These are phyloP conservation scores for Phenganax stokvisi DNA, from an alignment of 92 coral and sea anemone genomes.

Conservation along the genomic window DNA sequence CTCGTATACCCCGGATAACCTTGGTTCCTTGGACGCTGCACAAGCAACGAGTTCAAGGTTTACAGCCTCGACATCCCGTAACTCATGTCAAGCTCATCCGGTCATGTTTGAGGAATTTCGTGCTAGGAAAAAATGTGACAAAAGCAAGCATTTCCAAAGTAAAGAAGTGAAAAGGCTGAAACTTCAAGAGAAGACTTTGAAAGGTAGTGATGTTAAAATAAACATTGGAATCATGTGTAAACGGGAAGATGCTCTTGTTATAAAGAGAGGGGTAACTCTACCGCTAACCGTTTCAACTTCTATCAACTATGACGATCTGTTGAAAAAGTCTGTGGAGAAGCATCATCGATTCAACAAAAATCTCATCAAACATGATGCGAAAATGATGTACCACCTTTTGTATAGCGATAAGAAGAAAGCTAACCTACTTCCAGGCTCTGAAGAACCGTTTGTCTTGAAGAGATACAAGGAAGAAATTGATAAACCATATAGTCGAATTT, in stretches of 20 bases:
- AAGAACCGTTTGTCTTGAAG: conserved; percentile 55
- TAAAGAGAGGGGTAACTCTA: conserved; percentile 53
- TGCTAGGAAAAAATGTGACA: neutral
- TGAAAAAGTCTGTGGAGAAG: conserved; percentile 61
- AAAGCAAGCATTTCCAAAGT: conserved; percentile 1
- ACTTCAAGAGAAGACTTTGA: neutral
- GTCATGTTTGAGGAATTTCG: neutral
- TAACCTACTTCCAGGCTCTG: conserved; percentile 50
- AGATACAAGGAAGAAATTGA: conserved; percentile 58
- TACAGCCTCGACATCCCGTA: neutral
- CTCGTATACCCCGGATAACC: neutral
- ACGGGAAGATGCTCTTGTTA: conserved; percentile 48
- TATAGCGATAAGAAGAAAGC: conserved; percentile 54
- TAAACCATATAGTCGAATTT: conserved; percentile 52
- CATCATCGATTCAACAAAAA: conserved; percentile 60
- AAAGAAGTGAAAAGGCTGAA: conserved; percentile 5
- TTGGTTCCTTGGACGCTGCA: neutral
- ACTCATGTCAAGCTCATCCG: neutral
- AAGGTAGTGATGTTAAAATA: neutral
- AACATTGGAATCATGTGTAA: conserved; percentile 31
- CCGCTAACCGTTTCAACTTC: conserved; percentile 51
- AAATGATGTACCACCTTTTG: conserved; percentile 47
- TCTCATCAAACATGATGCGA: conserved; percentile 50
- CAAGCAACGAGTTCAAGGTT: neutral
- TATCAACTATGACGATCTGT: conserved; percentile 54